A percentile compares a stretch with the other conserved stretches of the same genome.
Evolutionary conservation across 2,113 vertebrate species (phyloP).

Genomic region (Lynx canadensis): DNA sequence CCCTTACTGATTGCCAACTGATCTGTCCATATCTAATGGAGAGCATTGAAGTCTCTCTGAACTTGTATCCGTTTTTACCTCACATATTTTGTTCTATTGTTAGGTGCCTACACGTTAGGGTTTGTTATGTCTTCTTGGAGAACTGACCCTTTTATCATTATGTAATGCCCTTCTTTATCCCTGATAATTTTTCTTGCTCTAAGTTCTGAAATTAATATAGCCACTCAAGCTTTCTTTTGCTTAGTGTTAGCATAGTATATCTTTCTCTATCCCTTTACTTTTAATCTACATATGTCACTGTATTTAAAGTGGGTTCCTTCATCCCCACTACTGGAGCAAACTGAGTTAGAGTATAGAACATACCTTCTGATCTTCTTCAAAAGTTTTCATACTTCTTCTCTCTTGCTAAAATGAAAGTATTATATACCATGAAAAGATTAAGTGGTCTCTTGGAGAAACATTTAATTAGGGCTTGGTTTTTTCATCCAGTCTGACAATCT

Average conservation of each 20-base stretch:
- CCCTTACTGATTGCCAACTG: background rate
- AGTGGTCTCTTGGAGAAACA: background rate
- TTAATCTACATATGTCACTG: background rate
- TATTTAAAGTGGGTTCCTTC: background rate
- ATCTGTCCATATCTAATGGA: background rate
- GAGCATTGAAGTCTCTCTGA: background rate
- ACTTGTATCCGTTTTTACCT: background rate
- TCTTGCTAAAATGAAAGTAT: conserved; percentile 16
- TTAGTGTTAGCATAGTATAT: background rate
- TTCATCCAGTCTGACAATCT: background rate
- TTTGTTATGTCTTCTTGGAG: background rate
- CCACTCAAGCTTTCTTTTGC: background rate
- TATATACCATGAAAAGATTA: background rate
- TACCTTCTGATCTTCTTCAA: background rate
- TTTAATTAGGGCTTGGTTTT: background rate
- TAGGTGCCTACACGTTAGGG: background rate
- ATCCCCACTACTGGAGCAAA: background rate
- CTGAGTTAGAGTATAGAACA: background rate
- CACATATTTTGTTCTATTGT: background rate
- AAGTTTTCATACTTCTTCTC: background rate
- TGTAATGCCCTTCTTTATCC: background rate
- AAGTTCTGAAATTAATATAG: background rate
- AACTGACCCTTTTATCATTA: background rate
- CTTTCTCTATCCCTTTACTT: background rate
- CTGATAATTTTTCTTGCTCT: background rate